A percentile compares a stretch with the other conserved stretches of the same genome.
Conservation (phyloP, 2,113 vertebrate species). For the Sterna hirundo region DNA sequence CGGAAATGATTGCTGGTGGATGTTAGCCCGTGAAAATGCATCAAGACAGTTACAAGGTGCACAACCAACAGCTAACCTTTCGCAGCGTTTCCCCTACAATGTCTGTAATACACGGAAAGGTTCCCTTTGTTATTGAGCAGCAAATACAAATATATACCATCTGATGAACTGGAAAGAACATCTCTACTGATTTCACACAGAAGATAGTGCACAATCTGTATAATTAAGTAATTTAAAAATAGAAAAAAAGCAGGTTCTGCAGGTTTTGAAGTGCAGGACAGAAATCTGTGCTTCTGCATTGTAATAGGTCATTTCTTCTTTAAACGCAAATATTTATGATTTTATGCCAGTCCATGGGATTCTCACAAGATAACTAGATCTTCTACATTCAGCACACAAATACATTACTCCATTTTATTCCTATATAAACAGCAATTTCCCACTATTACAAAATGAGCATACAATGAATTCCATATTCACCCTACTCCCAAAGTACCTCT, state of each 20-base stretch:
- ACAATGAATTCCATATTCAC: neutral
- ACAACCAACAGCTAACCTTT: neutral
- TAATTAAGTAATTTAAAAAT: conserved; percentile 28
- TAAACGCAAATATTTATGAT: conserved; percentile 19
- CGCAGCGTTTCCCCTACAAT: neutral
- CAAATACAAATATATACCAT: neutral
- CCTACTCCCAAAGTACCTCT: neutral
- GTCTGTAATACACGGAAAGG: neutral
- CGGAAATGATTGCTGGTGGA: neutral
- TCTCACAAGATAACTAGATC: conserved; percentile 19
- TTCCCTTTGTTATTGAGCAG: neutral
- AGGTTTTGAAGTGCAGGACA: neutral
- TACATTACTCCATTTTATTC: conserved; percentile 20
- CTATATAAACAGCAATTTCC: conserved; percentile 40
- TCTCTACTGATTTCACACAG: neutral
- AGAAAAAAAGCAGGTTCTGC: neutral
- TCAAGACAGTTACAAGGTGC: neutral
- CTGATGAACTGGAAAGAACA: neutral
- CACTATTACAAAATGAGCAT: neutral
- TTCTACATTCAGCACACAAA: conserved; percentile 35
- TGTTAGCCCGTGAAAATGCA: neutral
- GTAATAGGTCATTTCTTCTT: conserved; percentile 34
- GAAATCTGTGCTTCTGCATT: conserved; percentile 22
- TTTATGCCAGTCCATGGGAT: conserved; percentile 7
- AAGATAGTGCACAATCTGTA: neutral